Evolutionary conservation across 1,140 invertebrate species (phyloP).

Genomic region (Oedothorax gibbosus): DNA sequence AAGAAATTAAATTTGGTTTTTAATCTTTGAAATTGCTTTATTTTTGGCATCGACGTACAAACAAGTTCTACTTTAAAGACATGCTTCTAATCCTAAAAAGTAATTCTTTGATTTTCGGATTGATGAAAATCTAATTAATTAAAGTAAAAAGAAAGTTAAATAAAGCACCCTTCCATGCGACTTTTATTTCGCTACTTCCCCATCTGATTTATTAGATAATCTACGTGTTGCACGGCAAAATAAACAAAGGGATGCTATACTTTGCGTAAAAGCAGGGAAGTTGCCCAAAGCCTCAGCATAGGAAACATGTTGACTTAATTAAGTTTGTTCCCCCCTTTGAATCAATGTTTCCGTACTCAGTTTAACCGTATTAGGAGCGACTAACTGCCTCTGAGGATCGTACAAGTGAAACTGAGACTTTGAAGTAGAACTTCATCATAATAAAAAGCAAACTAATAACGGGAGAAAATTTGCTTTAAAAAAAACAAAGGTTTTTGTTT

Average conservation of each 20-base stretch:
- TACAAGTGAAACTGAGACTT: conserved; percentile 44
- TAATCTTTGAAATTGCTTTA: no score
- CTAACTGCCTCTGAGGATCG: conserved; percentile 33
- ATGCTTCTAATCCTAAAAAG: no score
- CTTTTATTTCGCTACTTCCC: conserved; percentile 50
- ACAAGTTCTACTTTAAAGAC: no score
- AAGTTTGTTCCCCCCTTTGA: conserved; percentile 59
- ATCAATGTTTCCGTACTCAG: conserved; percentile 58
- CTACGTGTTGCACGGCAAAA: conserved; percentile 51
- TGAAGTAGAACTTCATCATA: no score
- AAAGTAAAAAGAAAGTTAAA: conserved; percentile 59
- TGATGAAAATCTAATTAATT: conserved; percentile 59
- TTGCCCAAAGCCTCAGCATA: conserved; percentile 25
- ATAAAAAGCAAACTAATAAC: not conserved
- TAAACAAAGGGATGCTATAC: conserved; percentile 47
- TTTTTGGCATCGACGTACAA: no score
- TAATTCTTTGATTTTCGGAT: conserved; percentile 13
- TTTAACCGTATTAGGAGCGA: conserved; percentile 51
- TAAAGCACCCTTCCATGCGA: conserved; percentile 39
- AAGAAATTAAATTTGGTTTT: no score
- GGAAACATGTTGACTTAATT: conserved; percentile 61
- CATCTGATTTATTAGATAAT: conserved; percentile 60
- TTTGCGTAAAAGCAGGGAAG: conserved; percentile 41
- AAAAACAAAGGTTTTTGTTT: conserved; percentile 34
- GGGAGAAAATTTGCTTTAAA: conserved; percentile 8